Evolutionary conservation across 35 echinoderm and acorn worm genomes (phyloP), one percentile per base, ranked within the genome.

Genomic region (Eucidaris tribuloides): DNA sequence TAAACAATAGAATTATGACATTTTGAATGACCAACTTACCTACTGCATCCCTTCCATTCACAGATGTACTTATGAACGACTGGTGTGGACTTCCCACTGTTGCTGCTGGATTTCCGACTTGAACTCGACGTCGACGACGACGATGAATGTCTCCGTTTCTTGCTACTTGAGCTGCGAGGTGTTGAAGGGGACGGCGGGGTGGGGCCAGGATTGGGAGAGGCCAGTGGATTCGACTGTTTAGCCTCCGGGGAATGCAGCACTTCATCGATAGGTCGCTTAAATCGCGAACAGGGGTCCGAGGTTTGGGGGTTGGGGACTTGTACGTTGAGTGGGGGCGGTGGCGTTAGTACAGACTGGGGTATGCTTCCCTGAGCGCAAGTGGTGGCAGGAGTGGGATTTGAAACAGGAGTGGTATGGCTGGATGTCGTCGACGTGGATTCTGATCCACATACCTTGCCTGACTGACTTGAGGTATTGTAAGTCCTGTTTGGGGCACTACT

Each of bases 31-130:
- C n/a, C n/a, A 33, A 84, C 89, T 85, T 81, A 97, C 94, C 86
- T 97, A 57, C 54, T 80, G 65, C 94, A 97, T 7, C 89, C 89
- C 23, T 74, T 92, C 94, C 94, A 97, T 84, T 92, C 89, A 78
- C 94, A 97, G 58, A 97, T 48, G 39, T 80, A 92, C 68, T 74
- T 74, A 14, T 41, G 68, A 45, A 96, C 55, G 49, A 55, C 61
- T 41, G 81, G 32, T 27, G 48, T 33, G 7, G 85, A 35, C 35
- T 74, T 74, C 41, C 68, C 68, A 5, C 68, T 76, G 29, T 6
- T 45, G 71, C 68, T 84, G 71, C 29, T 15, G 45, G 49, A 31
- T 42, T 77, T 54, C 15, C 52, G 46, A 43, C 58, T 48, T 38
- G 56, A 19, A 63, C 78, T 82, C 17, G 93, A 87, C 22, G 89